Evolutionary conservation across 2,797 vertebrate species (phyloP).

Genomic region (Delichon dasypus): DNA sequence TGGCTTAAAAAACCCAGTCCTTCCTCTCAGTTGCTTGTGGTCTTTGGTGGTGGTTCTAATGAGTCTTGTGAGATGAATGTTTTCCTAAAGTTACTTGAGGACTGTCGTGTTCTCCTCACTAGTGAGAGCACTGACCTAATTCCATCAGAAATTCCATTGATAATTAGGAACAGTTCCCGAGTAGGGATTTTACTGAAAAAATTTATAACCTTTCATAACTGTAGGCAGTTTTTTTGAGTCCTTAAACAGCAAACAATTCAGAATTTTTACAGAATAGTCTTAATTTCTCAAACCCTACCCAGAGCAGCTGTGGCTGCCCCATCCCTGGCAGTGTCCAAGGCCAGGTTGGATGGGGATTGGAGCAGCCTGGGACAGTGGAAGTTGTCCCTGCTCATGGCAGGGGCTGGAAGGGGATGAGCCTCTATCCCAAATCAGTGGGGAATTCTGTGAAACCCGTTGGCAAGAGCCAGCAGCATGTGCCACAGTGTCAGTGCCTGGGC

Average conservation of each 20-base stretch:
- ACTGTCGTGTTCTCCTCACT: background rate
- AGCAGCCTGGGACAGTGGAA: fast-evolving
- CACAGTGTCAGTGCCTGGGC: background rate
- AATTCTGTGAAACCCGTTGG: background rate
- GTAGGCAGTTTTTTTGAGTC: background rate
- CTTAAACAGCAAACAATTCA: background rate
- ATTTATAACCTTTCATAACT: background rate
- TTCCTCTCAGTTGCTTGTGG: background rate
- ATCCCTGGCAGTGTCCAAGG: background rate
- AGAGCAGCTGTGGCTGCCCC: background rate
- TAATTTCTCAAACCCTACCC: background rate
- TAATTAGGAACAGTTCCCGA: background rate
- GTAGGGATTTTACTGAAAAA: background rate
- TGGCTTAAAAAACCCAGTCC: background rate
- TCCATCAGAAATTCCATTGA: background rate
- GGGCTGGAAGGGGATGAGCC: no score
- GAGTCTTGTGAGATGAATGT: background rate
- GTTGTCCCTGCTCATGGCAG: background rate
- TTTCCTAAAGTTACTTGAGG: background rate
- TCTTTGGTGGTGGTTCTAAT: background rate
- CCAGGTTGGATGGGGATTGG: fast-evolving
- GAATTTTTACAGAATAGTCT: background rate
- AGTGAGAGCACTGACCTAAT: background rate
- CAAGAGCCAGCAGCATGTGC: background rate
- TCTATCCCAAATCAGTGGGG: background rate